phyloP scores from a whole-genome alignment of 2,888 invertebrate species.

The Muschampia plurimacula region DNA sequence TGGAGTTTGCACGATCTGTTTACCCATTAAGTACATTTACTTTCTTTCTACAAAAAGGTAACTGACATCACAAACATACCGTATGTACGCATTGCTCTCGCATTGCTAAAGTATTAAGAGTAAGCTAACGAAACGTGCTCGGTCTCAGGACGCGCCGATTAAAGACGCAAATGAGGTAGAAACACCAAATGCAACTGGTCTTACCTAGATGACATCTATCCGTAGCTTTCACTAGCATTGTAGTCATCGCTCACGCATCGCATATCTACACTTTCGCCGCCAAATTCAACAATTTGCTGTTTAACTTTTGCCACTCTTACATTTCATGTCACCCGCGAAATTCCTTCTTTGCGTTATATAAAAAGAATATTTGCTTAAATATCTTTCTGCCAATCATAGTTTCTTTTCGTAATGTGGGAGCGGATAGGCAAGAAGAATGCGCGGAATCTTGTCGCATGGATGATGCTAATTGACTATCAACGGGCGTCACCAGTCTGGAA shows the following conservation, averaged over 20 bases:
- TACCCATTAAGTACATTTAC: not conserved
- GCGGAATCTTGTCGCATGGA: slow-evolving; percentile 66
- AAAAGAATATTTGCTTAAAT: slow-evolving; percentile 35
- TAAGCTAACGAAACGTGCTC: slow-evolving; percentile 37
- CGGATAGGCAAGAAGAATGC: slow-evolving; percentile 68
- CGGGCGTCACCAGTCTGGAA: slow-evolving; percentile 58
- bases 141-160: slow-evolving; percentile 39
- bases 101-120: slow-evolving; percentile 12
- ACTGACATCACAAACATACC: not conserved
- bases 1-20: not conserved
- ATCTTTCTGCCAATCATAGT: slow-evolving; percentile 33
- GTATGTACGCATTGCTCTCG: not conserved
- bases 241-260: slow-evolving; percentile 51
- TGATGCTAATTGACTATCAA: slow-evolving; percentile 71
- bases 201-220: slow-evolving; percentile 56
- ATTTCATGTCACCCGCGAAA: slow-evolving; percentile 48
- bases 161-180: slow-evolving; percentile 39
- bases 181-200: slow-evolving; percentile 52
- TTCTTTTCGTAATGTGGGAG: slow-evolving; percentile 58
- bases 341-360: slow-evolving; percentile 45
- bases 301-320: slow-evolving; percentile 56
- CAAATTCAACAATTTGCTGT: slow-evolving; percentile 57
- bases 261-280: slow-evolving; percentile 64
- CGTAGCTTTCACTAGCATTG: slow-evolving; percentile 69
- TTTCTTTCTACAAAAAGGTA: slow-evolving; percentile 6